These are phyloP conservation scores for Spatula clypeata DNA, from an alignment of 2,797 vertebrate genomes.

Conservation along the genomic window DNA sequence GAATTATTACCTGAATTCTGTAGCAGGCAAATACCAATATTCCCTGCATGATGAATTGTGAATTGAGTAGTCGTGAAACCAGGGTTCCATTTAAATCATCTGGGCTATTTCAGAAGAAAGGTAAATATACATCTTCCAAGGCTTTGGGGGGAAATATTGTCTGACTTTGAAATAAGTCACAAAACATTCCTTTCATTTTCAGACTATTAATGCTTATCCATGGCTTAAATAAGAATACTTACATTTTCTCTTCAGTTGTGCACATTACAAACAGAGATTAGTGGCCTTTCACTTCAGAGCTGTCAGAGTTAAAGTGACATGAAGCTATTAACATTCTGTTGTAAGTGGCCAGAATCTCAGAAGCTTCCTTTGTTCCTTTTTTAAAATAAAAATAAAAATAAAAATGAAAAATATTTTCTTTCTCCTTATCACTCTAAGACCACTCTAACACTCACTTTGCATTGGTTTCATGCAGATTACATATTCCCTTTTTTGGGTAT, in stretches of 20 bases:
- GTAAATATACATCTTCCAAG: conserved; percentile 4
- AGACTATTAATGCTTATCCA: conserved; percentile 84
- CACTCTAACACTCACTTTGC: conserved; percentile 64
- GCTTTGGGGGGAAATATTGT: conserved; percentile 6
- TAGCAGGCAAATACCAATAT: neutral
- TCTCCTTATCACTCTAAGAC: conserved; percentile 79
- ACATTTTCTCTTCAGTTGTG: conserved; percentile 84
- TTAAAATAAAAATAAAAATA: no score
- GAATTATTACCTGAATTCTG: conserved; percentile 23
- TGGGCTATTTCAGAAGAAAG: conserved; percentile 9
- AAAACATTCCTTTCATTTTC: conserved; percentile 83
- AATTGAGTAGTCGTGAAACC: conserved; percentile 5
- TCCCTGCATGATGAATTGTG: neutral
- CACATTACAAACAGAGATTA: conserved; percentile 91
- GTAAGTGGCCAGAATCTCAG: conserved; percentile 80
- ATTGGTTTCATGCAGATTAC: conserved; percentile 77
- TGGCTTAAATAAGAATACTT: conserved; percentile 85
- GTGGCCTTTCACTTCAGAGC: conserved; percentile 85
- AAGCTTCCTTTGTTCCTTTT: conserved; percentile 56
- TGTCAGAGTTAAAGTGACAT: conserved; percentile 89
- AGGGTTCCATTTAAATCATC: conserved; percentile 60
- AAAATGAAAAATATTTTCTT: conserved; percentile 56
- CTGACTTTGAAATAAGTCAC: conserved; percentile 69
- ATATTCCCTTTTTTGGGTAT: conserved; percentile 71
- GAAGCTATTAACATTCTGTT: conserved; percentile 92